Percentiles rank a stretch among this genome's conserved stretches.
These are phyloP conservation scores for Sitta europaea DNA, from an alignment of 2,113 vertebrate genomes.

Conservation along the genomic window DNA sequence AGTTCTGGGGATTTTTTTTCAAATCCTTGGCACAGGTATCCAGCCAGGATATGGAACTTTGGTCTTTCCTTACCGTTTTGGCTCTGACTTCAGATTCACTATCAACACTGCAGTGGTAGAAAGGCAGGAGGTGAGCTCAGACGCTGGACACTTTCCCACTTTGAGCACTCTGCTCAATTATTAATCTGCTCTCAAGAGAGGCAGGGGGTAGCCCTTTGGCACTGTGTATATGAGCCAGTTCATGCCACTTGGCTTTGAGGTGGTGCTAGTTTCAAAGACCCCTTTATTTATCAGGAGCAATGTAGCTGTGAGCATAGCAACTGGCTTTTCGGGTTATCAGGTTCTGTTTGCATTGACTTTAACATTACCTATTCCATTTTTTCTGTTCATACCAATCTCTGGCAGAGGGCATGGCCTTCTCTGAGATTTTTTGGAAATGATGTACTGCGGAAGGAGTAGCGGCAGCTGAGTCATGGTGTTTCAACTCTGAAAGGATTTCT, in stretches of 20 bases:
- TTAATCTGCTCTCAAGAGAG: neutral
- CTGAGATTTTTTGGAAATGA: neutral
- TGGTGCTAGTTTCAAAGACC: neutral
- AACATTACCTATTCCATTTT: neutral
- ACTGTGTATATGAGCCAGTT: neutral
- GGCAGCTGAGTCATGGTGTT: neutral
- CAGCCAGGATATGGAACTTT: neutral
- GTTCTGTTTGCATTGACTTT: neutral
- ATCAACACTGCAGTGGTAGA: neutral
- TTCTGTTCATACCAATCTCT: neutral
- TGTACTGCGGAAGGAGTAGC: neutral
- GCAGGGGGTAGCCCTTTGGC: neutral
- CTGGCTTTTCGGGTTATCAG: neutral
- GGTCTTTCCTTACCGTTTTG: neutral
- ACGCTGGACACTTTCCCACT: neutral
- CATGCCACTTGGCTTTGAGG: neutral
- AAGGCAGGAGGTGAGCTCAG: constrained; percentile 3
- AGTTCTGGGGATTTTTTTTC: neutral
- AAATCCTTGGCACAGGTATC: neutral
- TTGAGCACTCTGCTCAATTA: neutral
- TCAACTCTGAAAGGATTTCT: neutral
- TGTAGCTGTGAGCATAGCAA: neutral
- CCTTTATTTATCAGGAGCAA: neutral
- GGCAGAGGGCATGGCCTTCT: neutral
- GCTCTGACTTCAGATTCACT: neutral